Conservation (phyloP, 2,113 vertebrate genomes). For the Planiliza haematocheilus region DNA sequence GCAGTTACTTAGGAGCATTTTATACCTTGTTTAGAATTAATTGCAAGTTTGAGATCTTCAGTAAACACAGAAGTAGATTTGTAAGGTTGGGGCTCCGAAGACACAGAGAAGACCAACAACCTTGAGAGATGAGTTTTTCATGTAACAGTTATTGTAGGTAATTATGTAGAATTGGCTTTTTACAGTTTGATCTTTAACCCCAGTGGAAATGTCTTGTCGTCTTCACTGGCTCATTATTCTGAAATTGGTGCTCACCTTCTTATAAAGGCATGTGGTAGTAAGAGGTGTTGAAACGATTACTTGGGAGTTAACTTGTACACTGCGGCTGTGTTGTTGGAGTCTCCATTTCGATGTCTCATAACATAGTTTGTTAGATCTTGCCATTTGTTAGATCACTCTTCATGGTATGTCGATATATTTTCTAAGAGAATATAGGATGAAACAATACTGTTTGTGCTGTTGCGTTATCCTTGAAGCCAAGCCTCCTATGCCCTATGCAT, state of each 20-base stretch:
- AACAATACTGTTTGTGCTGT: too few species aligned
- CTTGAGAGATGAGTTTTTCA: neutral
- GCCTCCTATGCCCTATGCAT: too few species aligned
- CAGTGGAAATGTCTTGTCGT: slow-evolving; percentile 21
- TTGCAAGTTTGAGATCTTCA: too few species aligned
- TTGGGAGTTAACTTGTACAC: neutral
- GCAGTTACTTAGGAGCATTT: slow-evolving; percentile 19
- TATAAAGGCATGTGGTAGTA: too few species aligned
- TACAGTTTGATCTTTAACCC: slow-evolving; percentile 42
- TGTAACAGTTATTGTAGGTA: slow-evolving; percentile 7
- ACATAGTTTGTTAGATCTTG: too few species aligned
- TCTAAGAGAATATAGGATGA: too few species aligned
- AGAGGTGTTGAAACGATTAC: neutral
- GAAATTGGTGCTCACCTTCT: slow-evolving; percentile 25
- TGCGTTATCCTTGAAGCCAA: too few species aligned
- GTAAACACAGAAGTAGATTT: too few species aligned
- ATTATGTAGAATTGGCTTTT: slow-evolving; percentile 47
- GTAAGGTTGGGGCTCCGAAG: slow-evolving; percentile 13
- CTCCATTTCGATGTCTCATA: too few species aligned
- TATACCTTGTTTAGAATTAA: slow-evolving; percentile 35
- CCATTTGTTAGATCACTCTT: too few species aligned
- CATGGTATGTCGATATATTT: too few species aligned
- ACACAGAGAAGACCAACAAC: slow-evolving; percentile 7
- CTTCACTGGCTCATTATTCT: slow-evolving; percentile 47
- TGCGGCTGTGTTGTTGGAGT: neutral